phyloP scores from a whole-genome alignment of 2,113 vertebrate species.

The Spermophilus dauricus region DNA sequence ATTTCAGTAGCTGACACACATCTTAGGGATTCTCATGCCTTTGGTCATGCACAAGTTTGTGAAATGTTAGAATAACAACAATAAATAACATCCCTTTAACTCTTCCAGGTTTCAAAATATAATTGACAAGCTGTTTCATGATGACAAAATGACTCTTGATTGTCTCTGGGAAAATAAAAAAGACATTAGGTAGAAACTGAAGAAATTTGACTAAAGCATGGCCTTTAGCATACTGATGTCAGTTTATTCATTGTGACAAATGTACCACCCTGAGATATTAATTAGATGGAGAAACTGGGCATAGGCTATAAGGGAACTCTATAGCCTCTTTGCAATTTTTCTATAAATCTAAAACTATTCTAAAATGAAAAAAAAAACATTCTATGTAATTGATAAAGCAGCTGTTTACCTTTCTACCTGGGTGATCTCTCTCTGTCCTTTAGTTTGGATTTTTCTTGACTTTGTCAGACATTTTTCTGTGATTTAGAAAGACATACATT shows the following conservation, averaged over 20 bases:
- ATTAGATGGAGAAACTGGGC: not conserved
- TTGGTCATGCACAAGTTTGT: not conserved
- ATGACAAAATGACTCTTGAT: not conserved
- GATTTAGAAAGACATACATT: not conserved
- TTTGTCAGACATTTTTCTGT: slow-evolving; percentile 44
- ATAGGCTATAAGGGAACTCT: not conserved
- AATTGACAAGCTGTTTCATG: not conserved
- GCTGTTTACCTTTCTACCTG: slow-evolving; percentile 29
- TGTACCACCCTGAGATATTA: not conserved
- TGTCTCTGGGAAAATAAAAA: not conserved
- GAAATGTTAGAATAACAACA: not conserved
- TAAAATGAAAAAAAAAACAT: slow-evolving; percentile 38
- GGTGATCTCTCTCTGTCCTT: not conserved
- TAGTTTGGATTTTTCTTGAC: slow-evolving; percentile 37
- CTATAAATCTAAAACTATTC: slow-evolving; percentile 3
- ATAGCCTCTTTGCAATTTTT: not conserved
- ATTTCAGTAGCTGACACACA: not conserved
- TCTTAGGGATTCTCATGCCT: not conserved
- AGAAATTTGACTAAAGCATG: not conserved
- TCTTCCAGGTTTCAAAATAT: not conserved
- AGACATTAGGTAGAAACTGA: not conserved
- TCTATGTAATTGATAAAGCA: not conserved
- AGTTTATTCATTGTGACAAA: not conserved
- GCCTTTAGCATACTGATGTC: not conserved
- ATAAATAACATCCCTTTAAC: not conserved